A percentile compares a stretch with the other conserved stretches of the same genome.
Evolutionary conservation across 2,888 invertebrate genomes (phyloP).

Genomic region (Tribolium freemani): DNA sequence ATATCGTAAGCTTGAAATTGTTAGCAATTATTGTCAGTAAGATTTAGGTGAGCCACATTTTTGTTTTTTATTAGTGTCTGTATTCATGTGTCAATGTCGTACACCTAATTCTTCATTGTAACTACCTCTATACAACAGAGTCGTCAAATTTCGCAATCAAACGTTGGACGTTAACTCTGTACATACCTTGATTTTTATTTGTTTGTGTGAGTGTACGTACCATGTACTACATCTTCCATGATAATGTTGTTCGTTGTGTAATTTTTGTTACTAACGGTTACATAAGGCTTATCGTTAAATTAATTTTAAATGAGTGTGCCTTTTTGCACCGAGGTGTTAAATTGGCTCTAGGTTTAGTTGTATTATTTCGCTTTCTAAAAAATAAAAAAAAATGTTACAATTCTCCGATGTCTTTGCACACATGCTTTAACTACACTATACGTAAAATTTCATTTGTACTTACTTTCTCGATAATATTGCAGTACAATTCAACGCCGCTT

Average conservation of each 20-base stretch:
- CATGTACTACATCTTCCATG: constrained; percentile 41
- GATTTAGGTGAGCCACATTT: constrained; percentile 44
- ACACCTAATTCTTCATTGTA: constrained; percentile 48
- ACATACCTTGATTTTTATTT: constrained; percentile 23
- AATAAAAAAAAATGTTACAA: constrained; percentile 9
- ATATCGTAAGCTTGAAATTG: constrained; percentile 42
- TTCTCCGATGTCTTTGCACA: constrained; percentile 31
- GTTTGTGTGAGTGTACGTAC: constrained; percentile 46
- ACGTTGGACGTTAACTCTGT: too few species aligned
- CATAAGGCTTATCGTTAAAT: constrained; percentile 40
- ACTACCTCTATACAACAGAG: constrained; percentile 51
- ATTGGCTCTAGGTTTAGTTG: constrained; percentile 22
- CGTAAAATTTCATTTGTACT: constrained; percentile 30
- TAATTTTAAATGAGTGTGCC: constrained; percentile 10
- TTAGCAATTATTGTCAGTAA: constrained; percentile 36
- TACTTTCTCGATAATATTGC: constrained; percentile 33
- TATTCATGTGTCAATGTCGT: constrained; percentile 51
- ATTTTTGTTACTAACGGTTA: constrained; percentile 40
- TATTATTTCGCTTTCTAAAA: constrained; percentile 28
- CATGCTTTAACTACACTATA: constrained; percentile 34
- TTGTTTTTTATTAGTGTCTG: constrained; percentile 39
- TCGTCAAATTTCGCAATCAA: constrained; percentile 49
- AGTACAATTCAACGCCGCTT: constrained; percentile 45
- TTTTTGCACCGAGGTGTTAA: constrained; percentile 4
- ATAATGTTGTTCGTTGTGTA: constrained; percentile 44